Evolutionary conservation across 1,140 invertebrate genomes (phyloP).

Genomic region (Drosophila subobscura): DNA sequence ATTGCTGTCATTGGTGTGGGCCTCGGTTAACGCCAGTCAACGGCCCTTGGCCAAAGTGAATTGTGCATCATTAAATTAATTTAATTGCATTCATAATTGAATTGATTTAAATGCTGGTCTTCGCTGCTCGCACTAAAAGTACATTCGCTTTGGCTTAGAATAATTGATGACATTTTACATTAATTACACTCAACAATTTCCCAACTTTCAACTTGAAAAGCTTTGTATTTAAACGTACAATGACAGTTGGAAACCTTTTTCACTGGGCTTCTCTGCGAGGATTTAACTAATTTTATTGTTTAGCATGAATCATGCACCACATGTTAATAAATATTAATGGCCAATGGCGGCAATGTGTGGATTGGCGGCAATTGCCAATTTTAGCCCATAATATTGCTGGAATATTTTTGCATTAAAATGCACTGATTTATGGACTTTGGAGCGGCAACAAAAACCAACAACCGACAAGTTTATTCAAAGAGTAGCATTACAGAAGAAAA

Average conservation of each 20-base stretch:
- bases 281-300: constrained; percentile 76
- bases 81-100: constrained; percentile 81
- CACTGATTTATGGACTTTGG: constrained; percentile 58
- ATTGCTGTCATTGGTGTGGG: constrained; percentile 60
- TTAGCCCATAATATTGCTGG: constrained; percentile 73
- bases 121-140: constrained; percentile 7
- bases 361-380: constrained; percentile 68
- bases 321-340: constrained; percentile 80
- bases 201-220: constrained; percentile 48
- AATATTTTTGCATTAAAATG: constrained; percentile 72
- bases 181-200: constrained; percentile 63
- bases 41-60: background rate
- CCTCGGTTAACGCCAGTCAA: too few species aligned
- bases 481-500: constrained; percentile 19
- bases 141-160: constrained; percentile 57
- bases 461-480: constrained; percentile 64
- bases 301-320: constrained; percentile 73
- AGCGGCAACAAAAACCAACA: constrained; percentile 20
- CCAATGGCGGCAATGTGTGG: constrained; percentile 52
- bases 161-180: constrained; percentile 76
- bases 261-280: constrained; percentile 5
- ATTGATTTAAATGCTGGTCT: constrained; percentile 68
- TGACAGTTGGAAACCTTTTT: constrained; percentile 4
- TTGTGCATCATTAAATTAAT: constrained; percentile 71
- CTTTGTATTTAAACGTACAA: constrained; percentile 45